These are phyloP conservation scores for Agriopis aurantiaria DNA, from an alignment of 2,888 invertebrate species.

Conservation along the genomic window DNA sequence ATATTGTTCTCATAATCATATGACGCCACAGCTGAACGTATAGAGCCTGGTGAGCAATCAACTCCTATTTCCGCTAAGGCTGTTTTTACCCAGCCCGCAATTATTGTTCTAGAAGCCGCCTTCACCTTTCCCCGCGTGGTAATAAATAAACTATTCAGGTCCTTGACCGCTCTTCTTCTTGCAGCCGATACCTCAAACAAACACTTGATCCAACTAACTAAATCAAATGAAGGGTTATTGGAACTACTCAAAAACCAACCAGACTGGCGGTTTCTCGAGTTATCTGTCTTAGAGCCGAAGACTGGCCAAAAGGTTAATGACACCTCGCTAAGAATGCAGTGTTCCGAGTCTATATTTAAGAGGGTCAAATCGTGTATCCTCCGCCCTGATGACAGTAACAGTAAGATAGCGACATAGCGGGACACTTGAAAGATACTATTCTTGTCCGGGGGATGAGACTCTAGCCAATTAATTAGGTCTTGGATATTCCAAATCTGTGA, in stretches of 20 bases:
- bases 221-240: background rate
- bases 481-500: slow-evolving; percentile 13
- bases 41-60: slow-evolving; percentile 2
- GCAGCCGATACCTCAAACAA: background rate
- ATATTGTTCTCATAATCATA: slow-evolving; percentile 3
- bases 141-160: background rate
- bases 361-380: slow-evolving; percentile 35
- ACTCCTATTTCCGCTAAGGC: background rate
- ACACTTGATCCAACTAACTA: background rate
- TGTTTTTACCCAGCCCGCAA: slow-evolving; percentile 10
- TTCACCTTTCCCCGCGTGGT: slow-evolving; percentile 6
- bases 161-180: background rate
- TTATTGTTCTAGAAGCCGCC: slow-evolving; percentile 1
- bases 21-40: slow-evolving; percentile 15
- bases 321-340: slow-evolving; percentile 3
- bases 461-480: background rate
- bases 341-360: slow-evolving; percentile 7
- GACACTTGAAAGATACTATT: slow-evolving; percentile 23
- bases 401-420: slow-evolving; percentile 21
- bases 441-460: background rate
- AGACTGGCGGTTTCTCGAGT: background rate
- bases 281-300: slow-evolving; percentile 28
- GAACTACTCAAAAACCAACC: background rate
- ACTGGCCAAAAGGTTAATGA: slow-evolving; percentile 30
- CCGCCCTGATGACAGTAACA: slow-evolving; percentile 30